Evolutionary conservation across 2,888 invertebrate genomes (phyloP).

Genomic region (Crepidodera aurea): DNA sequence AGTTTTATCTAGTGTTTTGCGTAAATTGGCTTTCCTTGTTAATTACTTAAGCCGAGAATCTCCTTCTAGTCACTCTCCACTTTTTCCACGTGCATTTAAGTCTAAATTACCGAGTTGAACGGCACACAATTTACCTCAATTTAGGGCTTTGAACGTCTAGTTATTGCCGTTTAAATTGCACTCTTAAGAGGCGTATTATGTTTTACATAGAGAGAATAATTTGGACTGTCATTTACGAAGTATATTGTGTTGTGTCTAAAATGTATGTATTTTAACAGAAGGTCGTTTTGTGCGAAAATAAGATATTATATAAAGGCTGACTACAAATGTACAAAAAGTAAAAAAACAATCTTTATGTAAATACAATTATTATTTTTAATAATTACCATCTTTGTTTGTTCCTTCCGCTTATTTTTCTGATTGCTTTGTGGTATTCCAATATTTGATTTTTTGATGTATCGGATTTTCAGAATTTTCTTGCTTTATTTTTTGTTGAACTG

Average conservation of each 20-base stretch:
- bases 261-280: too few relatives aligned
- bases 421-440: too few relatives aligned
- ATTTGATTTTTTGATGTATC: too few relatives aligned
- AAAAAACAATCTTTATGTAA: too few relatives aligned
- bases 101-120: constrained; percentile 2
- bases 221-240: background rate
- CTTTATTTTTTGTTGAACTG: too few relatives aligned
- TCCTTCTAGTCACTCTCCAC: background rate
- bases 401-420: too few relatives aligned
- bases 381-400: too few relatives aligned
- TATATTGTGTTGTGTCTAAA: background rate
- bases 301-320: too few relatives aligned
- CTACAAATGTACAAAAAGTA: too few relatives aligned
- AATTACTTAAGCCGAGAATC: constrained; percentile 24
- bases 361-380: too few relatives aligned
- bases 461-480: too few relatives aligned
- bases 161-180: background rate
- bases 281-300: too few relatives aligned
- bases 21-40: constrained; percentile 28
- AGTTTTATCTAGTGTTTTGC: constrained; percentile 33
- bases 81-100: constrained; percentile 15
- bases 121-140: background rate
- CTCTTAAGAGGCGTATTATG: background rate
- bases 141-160: background rate
- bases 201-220: background rate